Conservation (phyloP, 2,113 vertebrate genomes). For the Corythaixoides concolor region DNA sequence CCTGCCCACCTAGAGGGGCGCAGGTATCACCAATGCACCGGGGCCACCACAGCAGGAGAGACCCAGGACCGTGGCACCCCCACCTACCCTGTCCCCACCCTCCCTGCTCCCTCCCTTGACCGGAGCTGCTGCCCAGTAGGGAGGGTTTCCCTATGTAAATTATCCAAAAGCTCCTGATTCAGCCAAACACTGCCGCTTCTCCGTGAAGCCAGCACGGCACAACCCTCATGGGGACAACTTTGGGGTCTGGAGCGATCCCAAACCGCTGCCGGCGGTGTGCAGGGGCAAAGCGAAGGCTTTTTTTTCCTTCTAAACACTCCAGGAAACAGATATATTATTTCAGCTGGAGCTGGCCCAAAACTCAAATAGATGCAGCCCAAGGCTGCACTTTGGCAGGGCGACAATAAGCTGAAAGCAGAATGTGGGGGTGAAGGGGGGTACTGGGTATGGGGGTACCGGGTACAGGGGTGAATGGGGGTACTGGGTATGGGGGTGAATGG, state of each 20-base stretch:
- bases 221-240: background rate
- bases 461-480: too few species aligned
- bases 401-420: background rate
- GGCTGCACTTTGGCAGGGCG: background rate
- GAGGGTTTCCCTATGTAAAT: background rate
- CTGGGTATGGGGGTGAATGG: too few species aligned
- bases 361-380: background rate
- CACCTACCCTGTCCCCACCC: too few species aligned
- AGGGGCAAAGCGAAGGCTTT: background rate
- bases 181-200: fast-evolving
- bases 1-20: background rate
- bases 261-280: background rate
- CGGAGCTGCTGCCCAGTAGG: background rate
- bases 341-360: background rate
- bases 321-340: background rate
- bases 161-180: background rate
- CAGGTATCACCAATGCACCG: fast-evolving
- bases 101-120: fast-evolving
- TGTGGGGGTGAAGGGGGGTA: fast-evolving
- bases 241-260: background rate
- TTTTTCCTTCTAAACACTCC: background rate
- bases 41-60: background rate
- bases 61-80: background rate
- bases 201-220: fast-evolving
- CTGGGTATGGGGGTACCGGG: background rate